Conservation (phyloP, 2,113 vertebrate genomes). For the Rhadina sibilatrix region DNA sequence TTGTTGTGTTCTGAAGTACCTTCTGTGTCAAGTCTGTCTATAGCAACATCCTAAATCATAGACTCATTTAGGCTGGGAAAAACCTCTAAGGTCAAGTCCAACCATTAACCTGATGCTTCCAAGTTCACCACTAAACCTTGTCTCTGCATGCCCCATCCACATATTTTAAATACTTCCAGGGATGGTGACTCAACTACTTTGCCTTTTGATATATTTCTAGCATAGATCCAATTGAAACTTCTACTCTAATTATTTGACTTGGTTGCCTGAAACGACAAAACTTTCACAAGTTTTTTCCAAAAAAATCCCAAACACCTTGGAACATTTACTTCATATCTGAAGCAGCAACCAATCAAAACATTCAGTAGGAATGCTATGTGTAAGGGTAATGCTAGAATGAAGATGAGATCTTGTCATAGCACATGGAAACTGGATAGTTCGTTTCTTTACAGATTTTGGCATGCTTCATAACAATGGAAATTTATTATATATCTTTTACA, state of each 20-base stretch:
- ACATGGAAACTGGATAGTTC: not conserved
- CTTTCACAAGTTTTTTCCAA: rapidly evolving
- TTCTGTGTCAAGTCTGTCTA: not conserved
- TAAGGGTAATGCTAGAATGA: not conserved
- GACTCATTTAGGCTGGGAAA: not conserved
- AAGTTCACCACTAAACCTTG: not conserved
- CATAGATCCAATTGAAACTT: not conserved
- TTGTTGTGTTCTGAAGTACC: not conserved
- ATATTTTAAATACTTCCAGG: not conserved
- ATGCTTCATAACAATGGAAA: not conserved
- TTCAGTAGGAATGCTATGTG: not conserved
- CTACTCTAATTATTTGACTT: not conserved
- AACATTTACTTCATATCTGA: not conserved
- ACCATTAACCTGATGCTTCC: not conserved
- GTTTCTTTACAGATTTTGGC: not conserved
- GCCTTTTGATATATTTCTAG: not conserved
- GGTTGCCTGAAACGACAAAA: not conserved
- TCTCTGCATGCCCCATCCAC: no score
- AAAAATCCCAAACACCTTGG: rapidly evolving
- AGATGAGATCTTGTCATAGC: not conserved
- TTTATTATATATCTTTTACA: not conserved
- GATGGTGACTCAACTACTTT: not conserved
- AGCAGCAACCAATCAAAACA: not conserved
- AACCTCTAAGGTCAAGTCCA: not conserved
- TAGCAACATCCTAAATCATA: not conserved